phyloP scores from a whole-genome alignment of 2,113 vertebrate species.

The Melanerpes formicivorus region DNA sequence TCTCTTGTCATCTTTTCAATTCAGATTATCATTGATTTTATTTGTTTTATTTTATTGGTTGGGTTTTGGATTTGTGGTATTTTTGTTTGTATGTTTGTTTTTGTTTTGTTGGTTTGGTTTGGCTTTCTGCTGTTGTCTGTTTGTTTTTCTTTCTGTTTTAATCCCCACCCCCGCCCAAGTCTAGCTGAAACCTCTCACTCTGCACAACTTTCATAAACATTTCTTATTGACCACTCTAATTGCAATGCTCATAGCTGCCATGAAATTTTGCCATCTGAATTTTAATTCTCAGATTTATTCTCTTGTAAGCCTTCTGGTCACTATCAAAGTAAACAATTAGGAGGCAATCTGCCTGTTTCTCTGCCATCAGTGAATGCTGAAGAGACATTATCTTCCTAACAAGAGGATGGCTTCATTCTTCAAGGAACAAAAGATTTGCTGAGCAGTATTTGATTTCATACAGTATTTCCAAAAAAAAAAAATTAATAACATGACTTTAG shows the following conservation, averaged over 20 bases:
- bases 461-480: not conserved
- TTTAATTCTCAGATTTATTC: slow-evolving; percentile 25
- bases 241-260: not conserved
- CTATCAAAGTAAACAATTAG: slow-evolving; percentile 10
- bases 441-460: not conserved
- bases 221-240: not conserved
- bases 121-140: too few species aligned
- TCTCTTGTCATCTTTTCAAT: not conserved
- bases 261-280: slow-evolving; percentile 4
- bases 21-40: not conserved
- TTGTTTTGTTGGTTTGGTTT: too few species aligned
- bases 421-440: not conserved
- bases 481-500: not conserved
- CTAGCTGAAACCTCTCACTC: not conserved
- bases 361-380: not conserved
- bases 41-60: not conserved
- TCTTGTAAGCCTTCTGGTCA: not conserved
- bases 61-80: too few species aligned
- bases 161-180: too few species aligned
- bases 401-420: slow-evolving; percentile 13
- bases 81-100: too few species aligned
- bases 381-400: not conserved
- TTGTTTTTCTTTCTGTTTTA: too few species aligned
- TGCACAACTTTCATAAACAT: not conserved
- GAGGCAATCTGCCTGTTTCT: not conserved